Base-by-base conservation (phyloP, 2,797 vertebrate species). In the Notolepis coatsorum region DNA sequence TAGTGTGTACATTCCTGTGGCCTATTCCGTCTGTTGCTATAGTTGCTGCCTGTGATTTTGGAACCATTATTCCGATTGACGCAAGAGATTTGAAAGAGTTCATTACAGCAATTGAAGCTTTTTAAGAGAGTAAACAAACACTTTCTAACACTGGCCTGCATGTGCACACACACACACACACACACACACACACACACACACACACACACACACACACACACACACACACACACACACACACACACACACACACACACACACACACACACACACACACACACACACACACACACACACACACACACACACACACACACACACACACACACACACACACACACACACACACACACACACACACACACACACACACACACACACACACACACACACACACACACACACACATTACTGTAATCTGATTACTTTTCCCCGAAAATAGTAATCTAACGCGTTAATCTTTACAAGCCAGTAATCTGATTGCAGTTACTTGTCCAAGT, bases 11-110 rank as follows among this genome's bases (percentile, higher is more conserved):
- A 86, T 84, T 80, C 64, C 60, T 47, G 20, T 71, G 58, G n/a
- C 53, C 30, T 62, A 55, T 84, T 85, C 75, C 75, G 75, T 74
- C 81, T 86, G 73, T 75, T 86, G 77, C 81, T 75, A 77, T 66
- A 65, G 68, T 73, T 68, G 67, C 54, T 17, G 41, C 12, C 57
- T 67, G 64, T 77, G 72, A 79, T 84, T 78, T 61, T 78, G 56
- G 54, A 53, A 17, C 55, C 58, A 69, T 79, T 76, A 57, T 72
- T 73, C 59, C 31, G 49, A 49, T 54, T 53, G 73, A 65, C 1
- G n/a, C 10, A 58, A 72, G 33, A 21, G 28, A 38, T n/a, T n/a
- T 58, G 50, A 15, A n/a, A 57, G 17, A 27, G 9, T 62, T 65
- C 67, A 61, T 67, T 68, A 33, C 37, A 60, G 28, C 51, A 66